Conservation (phyloP, 2,113 vertebrate species). For the Equus quagga region DNA sequence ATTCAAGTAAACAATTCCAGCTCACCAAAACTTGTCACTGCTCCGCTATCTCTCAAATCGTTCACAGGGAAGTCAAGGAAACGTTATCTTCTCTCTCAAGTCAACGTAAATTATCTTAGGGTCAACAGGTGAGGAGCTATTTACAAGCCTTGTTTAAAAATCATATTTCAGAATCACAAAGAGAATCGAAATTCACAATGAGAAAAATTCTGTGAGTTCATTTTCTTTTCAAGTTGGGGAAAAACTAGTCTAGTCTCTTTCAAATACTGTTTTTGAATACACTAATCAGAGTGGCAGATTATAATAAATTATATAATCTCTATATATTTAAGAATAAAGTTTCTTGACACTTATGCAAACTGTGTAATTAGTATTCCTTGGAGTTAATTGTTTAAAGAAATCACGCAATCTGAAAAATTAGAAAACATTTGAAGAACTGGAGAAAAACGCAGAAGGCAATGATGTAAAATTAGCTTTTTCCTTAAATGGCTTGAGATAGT, state of each 20-base stretch:
- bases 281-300: neutral
- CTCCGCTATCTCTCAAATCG: neutral
- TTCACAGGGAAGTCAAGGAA: conserved; percentile 35
- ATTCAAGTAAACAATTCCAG: neutral
- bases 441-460: conserved; percentile 23
- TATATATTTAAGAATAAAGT: conserved; percentile 16
- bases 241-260: neutral
- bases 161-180: conserved; percentile 53
- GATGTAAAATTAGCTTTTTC: conserved; percentile 5
- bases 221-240: conserved; percentile 52
- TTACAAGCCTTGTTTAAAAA: conserved; percentile 31
- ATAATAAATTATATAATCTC: neutral
- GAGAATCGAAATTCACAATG: neutral
- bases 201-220: conserved; percentile 32
- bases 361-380: neutral
- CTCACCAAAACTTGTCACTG: neutral
- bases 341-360: conserved; percentile 12
- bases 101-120: neutral
- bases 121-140: neutral
- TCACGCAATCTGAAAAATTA: conserved; percentile 11
- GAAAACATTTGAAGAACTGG: conserved; percentile 24
- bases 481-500: neutral
- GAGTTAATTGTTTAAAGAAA: conserved; percentile 27
- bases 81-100: conserved; percentile 17
- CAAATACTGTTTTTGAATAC: conserved; percentile 54